Conservation (phyloP, 2,113 vertebrate genomes). For the Poeciliopsis prolifica region DNA sequence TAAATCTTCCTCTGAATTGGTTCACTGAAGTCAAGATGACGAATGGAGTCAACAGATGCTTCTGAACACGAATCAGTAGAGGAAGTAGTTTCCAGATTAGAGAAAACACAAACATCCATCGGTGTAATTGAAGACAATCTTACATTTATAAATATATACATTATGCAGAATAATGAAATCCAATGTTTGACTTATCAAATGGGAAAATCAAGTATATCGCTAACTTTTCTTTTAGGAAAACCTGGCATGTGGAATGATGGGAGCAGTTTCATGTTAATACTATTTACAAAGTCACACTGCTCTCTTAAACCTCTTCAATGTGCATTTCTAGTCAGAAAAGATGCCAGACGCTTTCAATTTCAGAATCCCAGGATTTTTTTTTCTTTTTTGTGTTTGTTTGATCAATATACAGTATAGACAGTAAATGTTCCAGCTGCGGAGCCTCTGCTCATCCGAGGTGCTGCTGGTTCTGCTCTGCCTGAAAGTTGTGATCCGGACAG, state of each 20-base stretch:
- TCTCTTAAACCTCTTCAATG: slow-evolving; percentile 4
- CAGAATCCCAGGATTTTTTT: slow-evolving; percentile 7
- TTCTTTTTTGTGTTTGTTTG: slow-evolving; percentile 5
- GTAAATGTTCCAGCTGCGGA: slow-evolving; percentile 6
- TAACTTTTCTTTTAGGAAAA: neutral
- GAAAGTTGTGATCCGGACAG: slow-evolving; percentile 81
- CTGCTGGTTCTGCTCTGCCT: slow-evolving; percentile 72
- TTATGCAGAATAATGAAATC: slow-evolving; percentile 11
- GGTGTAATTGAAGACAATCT: neutral
- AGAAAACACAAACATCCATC: slow-evolving; percentile 12
- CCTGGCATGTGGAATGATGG: neutral
- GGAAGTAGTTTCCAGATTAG: neutral
- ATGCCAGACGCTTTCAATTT: slow-evolving; percentile 2
- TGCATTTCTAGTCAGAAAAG: neutral
- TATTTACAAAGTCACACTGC: slow-evolving; percentile 5
- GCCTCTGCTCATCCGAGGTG: slow-evolving; percentile 65
- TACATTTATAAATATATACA: slow-evolving; percentile 15
- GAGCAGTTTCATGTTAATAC: slow-evolving; percentile 12
- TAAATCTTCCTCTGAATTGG: slow-evolving; percentile 22
- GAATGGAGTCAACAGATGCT: neutral
- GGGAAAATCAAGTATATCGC: neutral
- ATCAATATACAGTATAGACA: slow-evolving; percentile 26
- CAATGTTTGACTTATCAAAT: neutral
- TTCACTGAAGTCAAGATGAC: slow-evolving; percentile 12
- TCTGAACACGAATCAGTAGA: slow-evolving; percentile 6